Percentiles rank a stretch among this genome's conserved stretches.
These are phyloP conservation scores for Apodemia duryi DNA, from an alignment of 2,888 invertebrate species.

Conservation along the genomic window DNA sequence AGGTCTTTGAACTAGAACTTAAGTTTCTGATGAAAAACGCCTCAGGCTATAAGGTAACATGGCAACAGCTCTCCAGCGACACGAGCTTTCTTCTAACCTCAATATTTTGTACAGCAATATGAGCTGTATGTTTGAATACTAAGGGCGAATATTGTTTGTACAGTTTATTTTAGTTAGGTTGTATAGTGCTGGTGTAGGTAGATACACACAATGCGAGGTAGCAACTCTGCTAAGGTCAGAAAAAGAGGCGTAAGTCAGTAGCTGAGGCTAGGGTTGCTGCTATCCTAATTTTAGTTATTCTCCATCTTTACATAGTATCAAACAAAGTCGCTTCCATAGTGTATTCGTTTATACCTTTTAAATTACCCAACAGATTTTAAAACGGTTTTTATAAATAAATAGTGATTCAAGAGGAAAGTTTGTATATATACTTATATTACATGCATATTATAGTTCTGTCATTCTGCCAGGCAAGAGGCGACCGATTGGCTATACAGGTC, in stretches of 20 bases:
- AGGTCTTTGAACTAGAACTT: constrained; percentile 13
- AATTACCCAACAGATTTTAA: no score
- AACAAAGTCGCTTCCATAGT: no score
- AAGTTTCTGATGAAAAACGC: constrained; percentile 6
- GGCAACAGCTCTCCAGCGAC: neutral
- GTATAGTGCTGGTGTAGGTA: constrained; percentile 20
- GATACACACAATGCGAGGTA: constrained; percentile 27
- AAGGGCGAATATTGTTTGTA: constrained; percentile 10
- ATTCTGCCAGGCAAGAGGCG: no score
- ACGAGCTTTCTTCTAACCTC: neutral
- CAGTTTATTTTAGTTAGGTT: constrained; percentile 18
- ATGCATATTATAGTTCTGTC: no score
- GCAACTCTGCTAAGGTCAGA: constrained; percentile 34
- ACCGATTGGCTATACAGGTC: no score
- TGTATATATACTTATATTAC: no score
- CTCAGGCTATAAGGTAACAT: constrained; percentile 7
- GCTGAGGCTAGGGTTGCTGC: constrained; percentile 44
- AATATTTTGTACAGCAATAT: constrained; percentile 15
- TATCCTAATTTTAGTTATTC: constrained; percentile 1
- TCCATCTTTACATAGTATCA: no score
- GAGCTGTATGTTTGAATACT: neutral
- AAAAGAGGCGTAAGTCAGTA: constrained; percentile 57
- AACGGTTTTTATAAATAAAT: no score
- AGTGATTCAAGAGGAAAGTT: no score
- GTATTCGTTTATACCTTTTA: no score